phyloP scores from a whole-genome alignment of 2,113 vertebrate species.

The Calyptomena viridis region DNA sequence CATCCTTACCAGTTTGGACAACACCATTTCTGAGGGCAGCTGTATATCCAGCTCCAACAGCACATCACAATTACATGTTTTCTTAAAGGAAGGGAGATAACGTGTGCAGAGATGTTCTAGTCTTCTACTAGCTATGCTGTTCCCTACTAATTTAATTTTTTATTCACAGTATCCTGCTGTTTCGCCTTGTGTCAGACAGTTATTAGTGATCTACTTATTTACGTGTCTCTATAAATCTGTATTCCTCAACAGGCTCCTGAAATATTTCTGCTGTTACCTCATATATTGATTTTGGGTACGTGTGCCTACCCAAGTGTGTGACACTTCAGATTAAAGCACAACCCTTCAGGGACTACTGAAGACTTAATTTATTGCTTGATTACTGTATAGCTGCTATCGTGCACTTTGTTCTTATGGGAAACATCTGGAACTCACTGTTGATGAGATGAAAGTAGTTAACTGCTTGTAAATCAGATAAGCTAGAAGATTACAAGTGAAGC shows the following conservation, averaged over 20 bases:
- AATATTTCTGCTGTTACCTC: neutral
- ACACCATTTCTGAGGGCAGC: neutral
- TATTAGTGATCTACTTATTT: neutral
- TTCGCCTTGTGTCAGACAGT: neutral
- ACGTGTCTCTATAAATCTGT: neutral
- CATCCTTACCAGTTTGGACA: neutral
- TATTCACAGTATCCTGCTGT: neutral
- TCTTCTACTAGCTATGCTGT: neutral
- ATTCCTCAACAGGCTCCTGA: neutral
- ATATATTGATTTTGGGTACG: neutral
- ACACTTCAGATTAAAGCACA: neutral
- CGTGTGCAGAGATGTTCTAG: neutral
- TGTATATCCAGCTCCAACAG: neutral
- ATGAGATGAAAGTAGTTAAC: neutral
- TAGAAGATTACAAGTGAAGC: neutral
- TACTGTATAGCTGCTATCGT: neutral
- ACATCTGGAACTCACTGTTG: neutral
- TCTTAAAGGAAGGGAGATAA: neutral
- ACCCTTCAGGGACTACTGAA: neutral
- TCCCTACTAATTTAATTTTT: neutral
- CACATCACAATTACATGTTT: neutral
- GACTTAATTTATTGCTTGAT: neutral
- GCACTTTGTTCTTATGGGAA: neutral
- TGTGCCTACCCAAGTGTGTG: neutral
- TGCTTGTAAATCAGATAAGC: neutral